Conservation (phyloP, 2,888 invertebrate genomes). For the Ophion costatus region DNA sequence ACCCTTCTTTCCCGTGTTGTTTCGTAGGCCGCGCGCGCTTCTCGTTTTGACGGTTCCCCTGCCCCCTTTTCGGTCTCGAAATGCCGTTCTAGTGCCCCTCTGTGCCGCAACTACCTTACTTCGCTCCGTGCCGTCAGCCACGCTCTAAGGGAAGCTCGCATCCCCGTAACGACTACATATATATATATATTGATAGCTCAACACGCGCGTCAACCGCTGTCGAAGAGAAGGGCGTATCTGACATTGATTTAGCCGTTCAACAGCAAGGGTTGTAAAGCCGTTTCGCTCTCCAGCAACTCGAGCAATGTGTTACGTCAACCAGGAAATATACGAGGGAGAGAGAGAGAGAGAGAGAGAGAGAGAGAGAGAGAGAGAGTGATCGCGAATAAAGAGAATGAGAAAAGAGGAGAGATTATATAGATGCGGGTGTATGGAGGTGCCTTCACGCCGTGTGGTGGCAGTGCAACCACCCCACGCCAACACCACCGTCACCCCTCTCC, state of each 20-base stretch:
- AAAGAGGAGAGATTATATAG: constrained; percentile 39
- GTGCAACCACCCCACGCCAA: constrained; percentile 67
- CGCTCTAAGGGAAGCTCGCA: constrained; percentile 31
- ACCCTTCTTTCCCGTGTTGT: constrained; percentile 53
- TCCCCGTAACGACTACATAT: constrained; percentile 27
- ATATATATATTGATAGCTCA: constrained; percentile 1
- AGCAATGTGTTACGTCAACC: constrained; percentile 6
- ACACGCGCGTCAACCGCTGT: constrained; percentile 1
- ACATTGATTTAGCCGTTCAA: background rate
- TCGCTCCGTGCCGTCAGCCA: constrained; percentile 10
- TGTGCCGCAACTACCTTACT: constrained; percentile 27
- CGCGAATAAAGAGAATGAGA: constrained; percentile 38
- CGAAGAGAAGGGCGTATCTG: constrained; percentile 23
- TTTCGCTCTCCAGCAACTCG: background rate
- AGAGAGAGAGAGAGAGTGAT: constrained; percentile 14
- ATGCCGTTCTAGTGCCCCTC: constrained; percentile 4
- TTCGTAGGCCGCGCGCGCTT: constrained; percentile 49
- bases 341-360: constrained; percentile 29
- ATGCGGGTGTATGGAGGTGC: constrained; percentile 60
- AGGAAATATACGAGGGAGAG: constrained; percentile 11
- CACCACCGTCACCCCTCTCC: constrained; percentile 67
- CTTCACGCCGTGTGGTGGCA: constrained; percentile 64
- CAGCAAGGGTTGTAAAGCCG: background rate
- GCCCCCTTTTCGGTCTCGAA: constrained; percentile 13
- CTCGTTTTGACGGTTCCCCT: constrained; percentile 64